A percentile compares a stretch with the other conserved stretches of the same genome.
These are phyloP conservation scores for Muntiacus muntjak DNA, from an alignment of 2,113 vertebrate species.

Conservation along the genomic window DNA sequence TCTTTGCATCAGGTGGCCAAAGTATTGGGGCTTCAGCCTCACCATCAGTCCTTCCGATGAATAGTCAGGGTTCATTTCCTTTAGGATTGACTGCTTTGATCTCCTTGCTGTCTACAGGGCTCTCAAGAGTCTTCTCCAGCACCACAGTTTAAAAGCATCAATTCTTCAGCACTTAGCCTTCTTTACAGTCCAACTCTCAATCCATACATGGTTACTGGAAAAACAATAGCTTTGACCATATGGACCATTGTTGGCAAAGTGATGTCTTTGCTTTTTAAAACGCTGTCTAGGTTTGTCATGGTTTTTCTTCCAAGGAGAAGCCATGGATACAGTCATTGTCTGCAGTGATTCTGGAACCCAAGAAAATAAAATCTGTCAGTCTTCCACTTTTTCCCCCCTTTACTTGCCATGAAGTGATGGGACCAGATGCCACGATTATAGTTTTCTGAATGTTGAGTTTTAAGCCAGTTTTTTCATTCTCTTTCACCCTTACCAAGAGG, in stretches of 20 bases:
- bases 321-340: not conserved
- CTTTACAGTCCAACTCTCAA: not conserved
- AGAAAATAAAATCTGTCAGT: not conserved
- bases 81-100: not conserved
- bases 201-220: not conserved
- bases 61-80: not conserved
- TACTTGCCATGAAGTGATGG: not conserved
- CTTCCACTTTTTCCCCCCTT: not conserved
- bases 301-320: not conserved
- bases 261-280: not conserved
- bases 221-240: not conserved
- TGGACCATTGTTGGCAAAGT: not conserved
- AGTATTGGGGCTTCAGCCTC: not conserved
- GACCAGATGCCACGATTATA: not conserved
- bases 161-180: not conserved
- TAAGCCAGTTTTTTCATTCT: not conserved
- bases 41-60: not conserved
- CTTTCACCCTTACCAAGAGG: not conserved
- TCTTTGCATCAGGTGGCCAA: not conserved
- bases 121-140: not conserved
- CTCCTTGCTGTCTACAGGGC: not conserved
- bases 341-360: not conserved
- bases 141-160: not conserved
- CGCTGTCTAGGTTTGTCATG: not conserved
- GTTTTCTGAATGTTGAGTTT: not conserved